Conservation (phyloP, 30 jellyfish, hydroid and myxozoan genomes). For the Hydractinia symbiolongicarpus region DNA sequence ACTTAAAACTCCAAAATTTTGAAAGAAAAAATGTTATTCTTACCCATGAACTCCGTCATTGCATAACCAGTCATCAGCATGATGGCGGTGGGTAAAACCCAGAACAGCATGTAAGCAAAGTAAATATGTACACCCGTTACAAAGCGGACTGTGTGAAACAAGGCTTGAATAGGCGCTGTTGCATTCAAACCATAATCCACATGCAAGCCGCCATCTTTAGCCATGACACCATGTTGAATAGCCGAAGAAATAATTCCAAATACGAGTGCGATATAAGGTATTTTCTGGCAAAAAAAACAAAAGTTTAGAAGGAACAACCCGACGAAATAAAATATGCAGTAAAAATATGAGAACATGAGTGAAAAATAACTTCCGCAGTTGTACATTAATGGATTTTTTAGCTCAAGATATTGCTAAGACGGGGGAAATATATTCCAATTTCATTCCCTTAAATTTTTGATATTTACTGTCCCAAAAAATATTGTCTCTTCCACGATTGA, state of each 20-base stretch:
- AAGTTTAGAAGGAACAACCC: not conserved
- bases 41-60: slow-evolving; percentile 34
- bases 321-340: no score
- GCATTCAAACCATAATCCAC: not conserved
- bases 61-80: slow-evolving; percentile 39
- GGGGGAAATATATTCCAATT: no score
- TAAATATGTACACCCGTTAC: slow-evolving; percentile 13
- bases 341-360: not conserved
- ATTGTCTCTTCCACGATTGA: no score
- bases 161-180: not conserved
- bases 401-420: not conserved
- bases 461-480: no score
- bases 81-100: slow-evolving; percentile 17
- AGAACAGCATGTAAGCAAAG: slow-evolving; percentile 12
- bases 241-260: slow-evolving; percentile 19
- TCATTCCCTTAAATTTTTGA: no score
- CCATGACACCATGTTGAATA: slow-evolving; percentile 14
- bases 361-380: not conserved
- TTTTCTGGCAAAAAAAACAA: not conserved
- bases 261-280: not conserved
- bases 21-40: not conserved
- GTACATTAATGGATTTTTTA: not conserved
- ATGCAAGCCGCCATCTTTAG: slow-evolving; percentile 12
- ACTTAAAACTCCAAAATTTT: no score
- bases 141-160: slow-evolving; percentile 12